Conservation (phyloP, 2,888 invertebrate species). For the Acrocyrtus sp. region DNA sequence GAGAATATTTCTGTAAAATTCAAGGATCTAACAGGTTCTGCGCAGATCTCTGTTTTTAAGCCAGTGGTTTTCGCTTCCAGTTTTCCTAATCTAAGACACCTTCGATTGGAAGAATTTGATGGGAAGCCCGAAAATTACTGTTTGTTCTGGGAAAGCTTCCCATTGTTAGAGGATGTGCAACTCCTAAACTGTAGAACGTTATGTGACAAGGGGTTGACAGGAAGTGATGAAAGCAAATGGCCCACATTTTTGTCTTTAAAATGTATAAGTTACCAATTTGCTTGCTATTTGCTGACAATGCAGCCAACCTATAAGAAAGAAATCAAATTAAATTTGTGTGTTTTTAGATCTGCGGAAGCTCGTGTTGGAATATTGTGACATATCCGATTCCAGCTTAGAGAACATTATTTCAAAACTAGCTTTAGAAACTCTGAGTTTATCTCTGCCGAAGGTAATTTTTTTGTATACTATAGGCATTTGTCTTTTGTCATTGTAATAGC, state of each 20-base stretch:
- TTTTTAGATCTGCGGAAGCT: background rate
- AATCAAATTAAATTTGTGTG: background rate
- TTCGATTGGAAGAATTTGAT: constrained; percentile 22
- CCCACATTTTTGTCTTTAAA: too few species aligned
- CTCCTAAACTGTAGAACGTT: constrained; percentile 23
- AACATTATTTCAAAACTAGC: constrained; percentile 3
- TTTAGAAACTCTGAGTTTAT: constrained; percentile 8
- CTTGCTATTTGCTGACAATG: too few species aligned
- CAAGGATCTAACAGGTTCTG: constrained; percentile 15
- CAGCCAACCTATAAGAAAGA: too few species aligned
- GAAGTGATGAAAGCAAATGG: constrained; percentile 3
- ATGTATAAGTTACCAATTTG: too few species aligned
- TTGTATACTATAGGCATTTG: background rate
- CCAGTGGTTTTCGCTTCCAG: constrained; percentile 11
- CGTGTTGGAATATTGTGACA: constrained; percentile 13
- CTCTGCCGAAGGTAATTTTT: constrained; percentile 11
- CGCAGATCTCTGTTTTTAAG: constrained; percentile 30
- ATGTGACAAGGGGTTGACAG: constrained; percentile 9
- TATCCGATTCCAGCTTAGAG: background rate
- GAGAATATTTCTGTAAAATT: constrained; percentile 7
- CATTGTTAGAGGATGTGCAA: background rate
- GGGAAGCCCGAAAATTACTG: constrained; percentile 23
- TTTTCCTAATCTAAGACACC: constrained; percentile 11
- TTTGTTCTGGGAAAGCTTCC: constrained; percentile 22
- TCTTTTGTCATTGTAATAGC: background rate